A percentile compares a stretch with the other conserved stretches of the same genome.
Evolutionary conservation across 2,888 invertebrate genomes (phyloP).

Genomic region (Drosophila peninsularis): DNA sequence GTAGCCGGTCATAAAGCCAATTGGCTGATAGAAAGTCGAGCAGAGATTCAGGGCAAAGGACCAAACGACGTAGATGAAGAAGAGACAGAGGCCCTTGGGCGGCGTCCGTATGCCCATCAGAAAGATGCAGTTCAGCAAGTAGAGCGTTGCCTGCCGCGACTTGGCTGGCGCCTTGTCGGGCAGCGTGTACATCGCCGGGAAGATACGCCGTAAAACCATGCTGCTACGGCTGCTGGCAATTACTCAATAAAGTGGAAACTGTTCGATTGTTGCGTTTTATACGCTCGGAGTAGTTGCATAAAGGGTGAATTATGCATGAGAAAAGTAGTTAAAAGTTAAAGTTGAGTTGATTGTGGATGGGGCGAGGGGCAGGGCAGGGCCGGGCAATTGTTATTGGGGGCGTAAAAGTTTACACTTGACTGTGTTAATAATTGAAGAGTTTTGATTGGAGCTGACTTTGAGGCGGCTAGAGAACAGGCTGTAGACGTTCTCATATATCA

Average conservation of each 20-base stretch:
- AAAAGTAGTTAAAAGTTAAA: conserved; percentile 14
- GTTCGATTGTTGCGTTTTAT: conserved; percentile 20
- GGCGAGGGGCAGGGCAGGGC: neutral
- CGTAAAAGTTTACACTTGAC: conserved; percentile 60
- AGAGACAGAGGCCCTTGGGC: conserved; percentile 38
- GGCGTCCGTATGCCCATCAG: conserved; percentile 61
- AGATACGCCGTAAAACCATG: conserved; percentile 54
- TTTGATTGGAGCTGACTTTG: neutral
- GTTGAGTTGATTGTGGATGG: neutral
- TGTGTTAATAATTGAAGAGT: conserved; percentile 46
- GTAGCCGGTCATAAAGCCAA: conserved; percentile 60
- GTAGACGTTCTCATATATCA: conserved; percentile 22
- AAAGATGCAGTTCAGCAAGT: conserved; percentile 57
- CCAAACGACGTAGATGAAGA: conserved; percentile 56
- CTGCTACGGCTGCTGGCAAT: neutral
- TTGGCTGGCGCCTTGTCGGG: conserved; percentile 34
- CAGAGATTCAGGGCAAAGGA: conserved; percentile 58
- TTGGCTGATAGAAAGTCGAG: conserved; percentile 63
- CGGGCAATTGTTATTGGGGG: conserved; percentile 23
- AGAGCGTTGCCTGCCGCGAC: conserved; percentile 54
- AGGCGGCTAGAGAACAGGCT: conserved; percentile 15
- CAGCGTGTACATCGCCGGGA: conserved; percentile 49
- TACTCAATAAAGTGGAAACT: neutral
- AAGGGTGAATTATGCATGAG: conserved; percentile 36
- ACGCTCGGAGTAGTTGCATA: conserved; percentile 2